Evolutionary conservation across 2,888 invertebrate species (phyloP).

Genomic region (Tortricodes alternella): DNA sequence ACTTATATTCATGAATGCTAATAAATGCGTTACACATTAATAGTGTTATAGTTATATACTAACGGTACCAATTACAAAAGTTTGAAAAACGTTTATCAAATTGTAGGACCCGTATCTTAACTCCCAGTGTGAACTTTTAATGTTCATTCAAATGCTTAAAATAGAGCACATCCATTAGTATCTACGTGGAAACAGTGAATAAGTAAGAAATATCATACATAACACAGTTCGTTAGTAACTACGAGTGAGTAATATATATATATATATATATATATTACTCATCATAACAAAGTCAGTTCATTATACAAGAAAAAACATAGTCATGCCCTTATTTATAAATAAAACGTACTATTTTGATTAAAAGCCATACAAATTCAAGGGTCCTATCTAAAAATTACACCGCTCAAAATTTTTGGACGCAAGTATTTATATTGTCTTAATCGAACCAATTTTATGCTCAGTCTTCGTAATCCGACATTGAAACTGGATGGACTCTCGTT

Average conservation of each 20-base stretch:
- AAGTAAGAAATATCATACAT: too few species aligned
- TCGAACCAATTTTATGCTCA: constrained; percentile 51
- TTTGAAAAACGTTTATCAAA: constrained; percentile 32
- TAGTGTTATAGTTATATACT: constrained; percentile 28
- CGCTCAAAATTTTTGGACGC: constrained; percentile 49
- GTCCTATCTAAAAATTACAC: constrained; percentile 2
- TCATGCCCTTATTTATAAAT: constrained; percentile 9
- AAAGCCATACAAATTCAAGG: not conserved
- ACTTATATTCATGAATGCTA: constrained; percentile 59
- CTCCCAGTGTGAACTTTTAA: constrained; percentile 17
- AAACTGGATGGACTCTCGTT: constrained; percentile 54
- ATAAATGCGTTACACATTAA: constrained; percentile 73
- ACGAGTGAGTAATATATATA: too few species aligned
- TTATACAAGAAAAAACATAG: constrained; percentile 1
- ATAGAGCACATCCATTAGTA: constrained; percentile 10
- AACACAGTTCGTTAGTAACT: not conserved
- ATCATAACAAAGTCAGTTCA: too few species aligned
- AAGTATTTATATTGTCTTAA: constrained; percentile 67
- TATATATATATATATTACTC: too few species aligned
- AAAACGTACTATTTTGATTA: not conserved
- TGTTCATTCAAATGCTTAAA: constrained; percentile 1
- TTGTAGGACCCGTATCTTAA: constrained; percentile 51
- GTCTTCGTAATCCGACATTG: constrained; percentile 55
- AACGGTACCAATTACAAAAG: constrained; percentile 4
- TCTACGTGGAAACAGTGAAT: constrained; percentile 5